Evolutionary conservation across 2,888 invertebrate genomes (phyloP).

Genomic region (Anodontia alba): DNA sequence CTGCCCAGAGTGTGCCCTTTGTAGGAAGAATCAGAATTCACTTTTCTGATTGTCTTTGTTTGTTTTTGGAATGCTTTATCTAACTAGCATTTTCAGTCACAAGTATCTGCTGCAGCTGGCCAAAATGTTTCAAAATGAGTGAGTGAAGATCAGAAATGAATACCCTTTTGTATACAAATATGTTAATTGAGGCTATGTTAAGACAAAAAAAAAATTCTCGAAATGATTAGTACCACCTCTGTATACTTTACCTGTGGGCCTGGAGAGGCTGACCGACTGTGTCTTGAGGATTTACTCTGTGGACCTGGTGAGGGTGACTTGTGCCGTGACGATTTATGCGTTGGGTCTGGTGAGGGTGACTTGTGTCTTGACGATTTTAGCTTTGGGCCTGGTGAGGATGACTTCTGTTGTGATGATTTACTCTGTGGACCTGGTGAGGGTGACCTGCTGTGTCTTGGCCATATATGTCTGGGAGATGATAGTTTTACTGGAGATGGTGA

Average conservation of each 20-base stretch:
- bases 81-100: no score
- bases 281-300: not conserved
- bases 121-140: no score
- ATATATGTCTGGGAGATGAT: not conserved
- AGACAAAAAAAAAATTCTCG: no score
- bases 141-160: no score
- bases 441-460: not conserved
- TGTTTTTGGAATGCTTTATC: no score
- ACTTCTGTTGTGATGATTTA: not conserved
- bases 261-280: not conserved
- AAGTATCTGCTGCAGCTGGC: no score
- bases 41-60: no score
- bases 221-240: no score
- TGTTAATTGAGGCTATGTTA: no score
- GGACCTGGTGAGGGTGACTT: not conserved
- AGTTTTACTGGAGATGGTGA: not conserved
- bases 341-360: not conserved
- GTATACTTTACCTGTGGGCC: slow-evolving; percentile 1
- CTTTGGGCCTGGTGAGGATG: not conserved
- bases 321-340: not conserved
- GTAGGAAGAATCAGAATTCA: no score
- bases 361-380: not conserved
- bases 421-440: not conserved
- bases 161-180: no score
- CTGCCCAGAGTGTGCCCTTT: no score